Conservation (phyloP, 2,797 vertebrate genomes). For the Lemur catta region DNA sequence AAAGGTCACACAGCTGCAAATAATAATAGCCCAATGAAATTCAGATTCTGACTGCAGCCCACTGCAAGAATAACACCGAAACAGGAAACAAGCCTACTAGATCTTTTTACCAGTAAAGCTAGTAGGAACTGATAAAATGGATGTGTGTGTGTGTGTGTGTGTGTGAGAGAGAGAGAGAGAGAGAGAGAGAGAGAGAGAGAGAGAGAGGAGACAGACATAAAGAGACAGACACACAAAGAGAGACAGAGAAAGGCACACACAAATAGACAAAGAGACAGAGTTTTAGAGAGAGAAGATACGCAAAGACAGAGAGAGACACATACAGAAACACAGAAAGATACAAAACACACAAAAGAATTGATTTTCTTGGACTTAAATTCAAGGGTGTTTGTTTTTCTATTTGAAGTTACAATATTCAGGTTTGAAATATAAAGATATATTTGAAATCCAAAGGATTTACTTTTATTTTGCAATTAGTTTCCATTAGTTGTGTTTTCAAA, state of each 20-base stretch:
- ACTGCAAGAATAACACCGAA: conserved; percentile 87
- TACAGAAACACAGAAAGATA: background rate
- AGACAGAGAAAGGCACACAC: background rate
- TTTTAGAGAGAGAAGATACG: background rate
- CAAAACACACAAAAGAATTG: conserved; percentile 27
- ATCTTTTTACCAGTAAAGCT: conserved; percentile 83
- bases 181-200: background rate
- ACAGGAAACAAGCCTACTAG: conserved; percentile 86
- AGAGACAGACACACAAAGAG: background rate
- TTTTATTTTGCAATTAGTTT: background rate
- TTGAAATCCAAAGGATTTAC: background rate
- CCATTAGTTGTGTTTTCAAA: background rate
- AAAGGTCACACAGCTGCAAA: conserved; percentile 89
- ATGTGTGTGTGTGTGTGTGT: background rate
- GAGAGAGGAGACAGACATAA: background rate
- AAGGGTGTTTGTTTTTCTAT: conserved; percentile 68
- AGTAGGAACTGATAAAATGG: conserved; percentile 73
- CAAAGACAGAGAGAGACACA: background rate
- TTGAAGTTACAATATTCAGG: background rate
- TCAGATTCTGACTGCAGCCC: conserved; percentile 85
- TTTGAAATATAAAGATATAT: conserved; percentile 18
- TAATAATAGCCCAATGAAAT: conserved; percentile 89
- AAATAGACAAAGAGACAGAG: background rate
- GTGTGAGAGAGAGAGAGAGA: background rate
- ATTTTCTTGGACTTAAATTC: conserved; percentile 63